Evolutionary conservation across 2,113 vertebrate species (phyloP).

Genomic region (Aptenodytes forsteri): DNA sequence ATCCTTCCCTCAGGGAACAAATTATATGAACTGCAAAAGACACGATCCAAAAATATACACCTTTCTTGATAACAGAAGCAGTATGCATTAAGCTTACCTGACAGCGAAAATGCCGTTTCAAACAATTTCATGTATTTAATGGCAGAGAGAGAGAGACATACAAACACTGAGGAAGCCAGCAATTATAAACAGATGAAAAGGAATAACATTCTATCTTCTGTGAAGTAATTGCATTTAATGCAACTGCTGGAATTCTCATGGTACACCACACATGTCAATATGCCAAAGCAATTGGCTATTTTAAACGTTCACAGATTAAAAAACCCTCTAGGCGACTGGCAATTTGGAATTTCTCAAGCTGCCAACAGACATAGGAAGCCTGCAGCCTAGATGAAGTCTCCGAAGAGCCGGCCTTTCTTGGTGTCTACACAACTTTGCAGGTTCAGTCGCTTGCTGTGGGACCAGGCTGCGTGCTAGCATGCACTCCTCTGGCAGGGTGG

Average conservation of each 20-base stretch:
- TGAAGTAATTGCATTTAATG: slow-evolving; percentile 16
- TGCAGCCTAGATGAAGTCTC: background rate
- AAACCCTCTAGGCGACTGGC: background rate
- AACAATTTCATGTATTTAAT: background rate
- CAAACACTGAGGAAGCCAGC: background rate
- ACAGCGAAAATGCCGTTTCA: background rate
- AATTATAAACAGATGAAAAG: slow-evolving; percentile 19
- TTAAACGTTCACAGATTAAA: slow-evolving; percentile 7
- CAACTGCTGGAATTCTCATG: slow-evolving; percentile 32
- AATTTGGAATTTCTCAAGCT: background rate
- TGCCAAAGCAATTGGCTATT: slow-evolving; percentile 18
- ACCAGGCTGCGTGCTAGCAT: background rate
- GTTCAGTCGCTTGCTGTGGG: background rate
- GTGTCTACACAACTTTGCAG: background rate
- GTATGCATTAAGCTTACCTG: background rate
- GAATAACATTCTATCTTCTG: background rate
- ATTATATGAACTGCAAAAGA: background rate
- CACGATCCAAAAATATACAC: background rate
- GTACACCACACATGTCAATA: background rate
- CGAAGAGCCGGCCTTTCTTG: accelerated
- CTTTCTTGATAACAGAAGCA: background rate
- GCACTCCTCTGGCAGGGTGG: background rate
- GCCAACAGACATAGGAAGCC: background rate
- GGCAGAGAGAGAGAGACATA: background rate
- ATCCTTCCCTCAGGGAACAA: background rate